Evolutionary conservation across 2,888 invertebrate genomes (phyloP).

Genomic region (Gonocerus acuteangulatus): DNA sequence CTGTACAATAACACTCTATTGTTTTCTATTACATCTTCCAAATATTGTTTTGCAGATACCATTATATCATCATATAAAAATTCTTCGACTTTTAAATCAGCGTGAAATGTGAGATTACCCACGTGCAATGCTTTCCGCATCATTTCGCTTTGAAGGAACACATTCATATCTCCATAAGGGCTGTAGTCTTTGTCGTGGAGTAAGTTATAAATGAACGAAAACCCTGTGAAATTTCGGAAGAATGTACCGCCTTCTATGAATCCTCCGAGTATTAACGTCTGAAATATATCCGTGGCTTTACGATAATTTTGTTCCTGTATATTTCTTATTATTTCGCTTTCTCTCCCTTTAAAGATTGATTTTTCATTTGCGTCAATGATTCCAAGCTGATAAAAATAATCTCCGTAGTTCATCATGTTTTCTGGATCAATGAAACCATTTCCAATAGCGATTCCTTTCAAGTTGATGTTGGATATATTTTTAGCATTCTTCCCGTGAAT

Average conservation of each 20-base stretch:
- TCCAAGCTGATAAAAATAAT: conserved; percentile 72
- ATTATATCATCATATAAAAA: conserved; percentile 69
- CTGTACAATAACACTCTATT: conserved; percentile 74
- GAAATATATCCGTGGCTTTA: conserved; percentile 65
- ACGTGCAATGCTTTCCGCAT: conserved; percentile 63
- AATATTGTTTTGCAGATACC: conserved; percentile 67
- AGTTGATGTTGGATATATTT: conserved; percentile 58
- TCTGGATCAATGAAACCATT: conserved; percentile 73
- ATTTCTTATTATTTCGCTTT: conserved; percentile 51
- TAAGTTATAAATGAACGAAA: conserved; percentile 66
- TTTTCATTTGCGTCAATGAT: conserved; percentile 49
- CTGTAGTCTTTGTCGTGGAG: conserved; percentile 53
- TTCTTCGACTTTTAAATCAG: conserved; percentile 52
- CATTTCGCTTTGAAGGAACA: conserved; percentile 33
- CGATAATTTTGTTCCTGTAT: conserved; percentile 58
- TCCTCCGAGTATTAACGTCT: conserved; percentile 46
- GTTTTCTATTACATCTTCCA: conserved; percentile 58
- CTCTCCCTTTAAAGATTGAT: conserved; percentile 53
- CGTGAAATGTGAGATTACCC: conserved; percentile 53
- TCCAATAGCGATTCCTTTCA: conserved; percentile 65
- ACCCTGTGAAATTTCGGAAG: conserved; percentile 67
- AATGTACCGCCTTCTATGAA: conserved; percentile 47
- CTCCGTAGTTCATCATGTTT: conserved; percentile 67
- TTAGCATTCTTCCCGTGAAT: conserved; percentile 57
- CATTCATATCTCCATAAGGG: conserved; percentile 28